Evolutionary conservation across 2,888 invertebrate genomes (phyloP).

Genomic region (Hofmannophila pseudospretella): DNA sequence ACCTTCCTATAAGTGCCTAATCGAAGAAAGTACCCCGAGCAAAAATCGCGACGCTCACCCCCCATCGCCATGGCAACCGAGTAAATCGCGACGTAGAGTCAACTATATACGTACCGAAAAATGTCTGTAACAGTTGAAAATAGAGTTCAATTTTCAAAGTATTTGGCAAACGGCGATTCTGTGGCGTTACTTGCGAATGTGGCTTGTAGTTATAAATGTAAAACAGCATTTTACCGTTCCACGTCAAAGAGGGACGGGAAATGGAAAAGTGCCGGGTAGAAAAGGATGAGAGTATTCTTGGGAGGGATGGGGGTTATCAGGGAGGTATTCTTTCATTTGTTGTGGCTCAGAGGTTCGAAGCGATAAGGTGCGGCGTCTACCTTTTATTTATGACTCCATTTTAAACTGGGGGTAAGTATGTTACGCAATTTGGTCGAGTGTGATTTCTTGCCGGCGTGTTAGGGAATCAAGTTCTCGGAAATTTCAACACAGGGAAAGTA

Average conservation of each 20-base stretch:
- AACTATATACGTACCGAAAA: constrained; percentile 18
- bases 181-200: constrained; percentile 36
- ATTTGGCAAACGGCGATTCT: constrained; percentile 12
- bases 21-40: constrained; percentile 55
- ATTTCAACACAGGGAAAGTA: neutral
- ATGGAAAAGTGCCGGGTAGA: constrained; percentile 15
- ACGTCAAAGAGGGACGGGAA: constrained; percentile 37
- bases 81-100: constrained; percentile 16
- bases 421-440: constrained; percentile 54
- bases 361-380: constrained; percentile 69
- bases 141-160: constrained; percentile 23
- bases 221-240: constrained; percentile 59
- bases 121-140: constrained; percentile 22
- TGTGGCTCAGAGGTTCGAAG: constrained; percentile 39
- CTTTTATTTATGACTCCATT: constrained; percentile 75
- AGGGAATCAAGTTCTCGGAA: constrained; percentile 18
- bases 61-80: constrained; percentile 50
- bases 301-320: constrained; percentile 21
- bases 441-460: constrained; percentile 42
- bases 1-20: constrained; percentile 47
- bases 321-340: constrained; percentile 64
- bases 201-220: constrained; percentile 76
- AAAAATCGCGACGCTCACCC: constrained; percentile 59
- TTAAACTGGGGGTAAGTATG: constrained; percentile 65
- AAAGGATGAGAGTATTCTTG: constrained; percentile 17